These are phyloP conservation scores for Rhyacichthys aspro DNA, from an alignment of 2,797 vertebrate genomes.

Conservation along the genomic window DNA sequence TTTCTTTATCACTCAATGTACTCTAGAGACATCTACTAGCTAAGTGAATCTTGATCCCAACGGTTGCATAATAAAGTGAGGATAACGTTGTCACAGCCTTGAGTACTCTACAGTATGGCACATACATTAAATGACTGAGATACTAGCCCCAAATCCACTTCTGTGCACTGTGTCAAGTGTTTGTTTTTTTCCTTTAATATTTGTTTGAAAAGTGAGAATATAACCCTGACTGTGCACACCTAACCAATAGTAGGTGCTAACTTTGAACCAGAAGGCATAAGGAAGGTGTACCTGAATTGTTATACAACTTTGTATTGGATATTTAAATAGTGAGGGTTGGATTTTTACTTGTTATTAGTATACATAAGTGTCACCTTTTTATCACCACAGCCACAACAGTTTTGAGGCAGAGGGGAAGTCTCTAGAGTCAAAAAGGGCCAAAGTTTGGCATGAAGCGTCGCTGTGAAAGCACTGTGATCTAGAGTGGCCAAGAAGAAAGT, in stretches of 20 bases:
- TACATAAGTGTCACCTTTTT: not conserved
- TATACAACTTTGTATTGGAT: no score
- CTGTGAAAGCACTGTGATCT: not conserved
- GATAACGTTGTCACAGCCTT: not conserved
- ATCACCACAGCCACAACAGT: no score
- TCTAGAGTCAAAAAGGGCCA: not conserved
- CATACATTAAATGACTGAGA: not conserved
- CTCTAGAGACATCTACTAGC: conserved; percentile 23
- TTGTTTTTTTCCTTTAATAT: no score
- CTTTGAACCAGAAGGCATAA: no score
- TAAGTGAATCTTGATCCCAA: conserved; percentile 63
- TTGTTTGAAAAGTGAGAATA: no score
- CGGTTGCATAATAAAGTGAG: conserved; percentile 6
- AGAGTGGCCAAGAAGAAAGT: conserved; percentile 4
- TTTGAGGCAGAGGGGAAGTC: not conserved
- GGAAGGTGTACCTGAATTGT: no score
- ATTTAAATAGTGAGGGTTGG: no score
- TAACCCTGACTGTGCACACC: no score
- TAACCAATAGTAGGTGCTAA: no score
- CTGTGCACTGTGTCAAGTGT: not conserved
- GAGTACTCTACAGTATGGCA: not conserved
- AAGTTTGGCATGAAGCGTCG: not conserved
- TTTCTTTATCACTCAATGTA: conserved; percentile 52
- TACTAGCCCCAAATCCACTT: not conserved
- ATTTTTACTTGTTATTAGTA: not conserved